Base-by-base conservation (phyloP, 1,140 invertebrate species). In the Onthophagus taurus region DNA sequence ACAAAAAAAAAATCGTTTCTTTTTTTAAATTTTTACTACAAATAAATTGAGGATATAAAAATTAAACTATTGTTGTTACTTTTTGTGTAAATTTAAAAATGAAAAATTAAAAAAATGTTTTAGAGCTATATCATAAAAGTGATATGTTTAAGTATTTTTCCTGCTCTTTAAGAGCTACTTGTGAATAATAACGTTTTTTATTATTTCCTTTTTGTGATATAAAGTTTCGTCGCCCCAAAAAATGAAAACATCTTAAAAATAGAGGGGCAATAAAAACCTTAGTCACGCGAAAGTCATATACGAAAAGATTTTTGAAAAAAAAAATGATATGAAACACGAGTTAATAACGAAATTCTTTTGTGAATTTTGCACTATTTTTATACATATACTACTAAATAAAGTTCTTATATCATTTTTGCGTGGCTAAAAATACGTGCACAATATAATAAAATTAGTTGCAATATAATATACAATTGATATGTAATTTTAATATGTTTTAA, bases 141-240 rank as follows among this genome's bases (percentile, higher is more conserved):
- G 56, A 58, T 56, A 57, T 58, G 53, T 51, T 58, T 48, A 56
- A 56, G 52, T 54, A 53, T 58, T 54, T 54, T 53, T 50, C 46
- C 47, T 48, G 45, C 37, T 41, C 24, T 39, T 23, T 31, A 19
- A 54, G 50, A 54, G 52, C 20, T 21, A 48, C 38, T 52, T 54
- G 49, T 49, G 52, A 55, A 44, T 51, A 50, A 37, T 37, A 34
- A n/a, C n/a, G n/a, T n/a, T n/a, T n/a, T n/a, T 16, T 34, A 21
- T 37, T 20, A 37, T 12, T 37, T 37, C 24, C 26, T 36, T 46
- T 46, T 38, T 46, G 44, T 39, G 35, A 46, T 46, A 37, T 45
- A 37, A 37, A 18, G 35, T 37, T 37, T 37, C 20, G 24, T 13
- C 8, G 35, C 19, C 20, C 13, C 19, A 37, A n/a, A 16, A 26